These are phyloP conservation scores for Piaya cayana DNA, from an alignment of 2,113 vertebrate genomes.

Conservation along the genomic window DNA sequence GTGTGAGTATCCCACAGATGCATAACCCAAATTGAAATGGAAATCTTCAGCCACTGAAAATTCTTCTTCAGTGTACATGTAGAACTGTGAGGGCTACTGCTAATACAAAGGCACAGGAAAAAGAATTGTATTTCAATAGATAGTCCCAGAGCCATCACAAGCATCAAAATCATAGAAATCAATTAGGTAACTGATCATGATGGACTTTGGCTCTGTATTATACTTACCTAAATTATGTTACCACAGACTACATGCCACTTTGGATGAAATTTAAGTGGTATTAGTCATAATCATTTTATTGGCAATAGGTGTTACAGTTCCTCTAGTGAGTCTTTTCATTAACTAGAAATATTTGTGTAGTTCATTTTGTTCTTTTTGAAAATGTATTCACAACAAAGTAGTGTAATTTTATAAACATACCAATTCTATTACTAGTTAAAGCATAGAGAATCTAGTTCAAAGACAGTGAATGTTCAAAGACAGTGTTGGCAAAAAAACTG, in stretches of 20 bases:
- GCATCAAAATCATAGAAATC: not conserved
- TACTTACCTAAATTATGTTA: not conserved
- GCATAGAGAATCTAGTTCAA: not conserved
- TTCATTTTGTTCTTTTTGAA: not conserved
- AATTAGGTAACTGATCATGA: not conserved
- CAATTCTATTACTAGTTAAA: not conserved
- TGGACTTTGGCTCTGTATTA: not conserved
- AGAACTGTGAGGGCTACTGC: not conserved
- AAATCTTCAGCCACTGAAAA: not conserved
- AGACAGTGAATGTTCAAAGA: not conserved
- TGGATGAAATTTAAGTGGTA: not conserved
- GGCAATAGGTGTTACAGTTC: not conserved
- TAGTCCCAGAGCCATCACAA: not conserved
- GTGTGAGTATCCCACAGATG: not conserved
- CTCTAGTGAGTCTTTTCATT: not conserved
- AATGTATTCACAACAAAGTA: not conserved
- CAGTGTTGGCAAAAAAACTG: not conserved
- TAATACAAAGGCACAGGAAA: not conserved
- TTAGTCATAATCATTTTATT: not conserved
- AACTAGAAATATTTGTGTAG: not conserved
- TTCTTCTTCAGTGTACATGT: not conserved
- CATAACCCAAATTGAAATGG: not conserved
- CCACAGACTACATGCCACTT: not conserved
- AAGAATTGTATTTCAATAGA: not conserved
- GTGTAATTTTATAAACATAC: not conserved